Percentiles rank a stretch among this genome's conserved stretches.
Evolutionary conservation across 2,797 vertebrate genomes (phyloP).

Genomic region (Babyrousa celebensis): DNA sequence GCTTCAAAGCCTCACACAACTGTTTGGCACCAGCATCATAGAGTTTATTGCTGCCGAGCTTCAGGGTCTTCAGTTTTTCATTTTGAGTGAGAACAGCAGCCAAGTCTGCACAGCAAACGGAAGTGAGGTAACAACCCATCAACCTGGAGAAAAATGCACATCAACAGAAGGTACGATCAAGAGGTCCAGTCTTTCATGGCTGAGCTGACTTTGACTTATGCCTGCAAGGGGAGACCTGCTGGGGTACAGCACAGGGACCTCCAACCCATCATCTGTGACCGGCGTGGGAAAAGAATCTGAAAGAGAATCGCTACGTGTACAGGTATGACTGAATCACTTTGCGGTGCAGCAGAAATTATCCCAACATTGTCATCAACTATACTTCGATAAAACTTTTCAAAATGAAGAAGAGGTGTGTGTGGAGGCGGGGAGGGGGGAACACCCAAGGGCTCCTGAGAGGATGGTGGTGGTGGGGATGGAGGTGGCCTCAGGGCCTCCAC

Average conservation of each 20-base stretch:
- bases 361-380: too few species aligned
- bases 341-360: too few species aligned
- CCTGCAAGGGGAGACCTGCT: neutral
- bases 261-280: too few species aligned
- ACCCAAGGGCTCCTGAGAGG: neutral
- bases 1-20: constrained; percentile 1
- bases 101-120: neutral
- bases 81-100: neutral
- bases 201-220: neutral
- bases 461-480: neutral
- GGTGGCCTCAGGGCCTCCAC: neutral
- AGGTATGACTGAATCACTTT: too few species aligned
- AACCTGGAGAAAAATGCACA: constrained; percentile 11
- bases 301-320: too few species aligned
- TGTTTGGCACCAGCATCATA: neutral
- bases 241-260: too few species aligned
- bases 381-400: too few species aligned
- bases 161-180: neutral
- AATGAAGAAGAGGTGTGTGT: too few species aligned
- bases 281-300: too few species aligned
- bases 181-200: rapidly evolving
- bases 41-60: constrained; percentile 52
- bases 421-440: too few species aligned
- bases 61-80: constrained; percentile 37
- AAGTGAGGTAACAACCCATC: neutral